Evolutionary conservation across 2,113 vertebrate species (phyloP), one percentile per base, ranked within the genome.

Genomic region (Larimichthys polyactis): DNA sequence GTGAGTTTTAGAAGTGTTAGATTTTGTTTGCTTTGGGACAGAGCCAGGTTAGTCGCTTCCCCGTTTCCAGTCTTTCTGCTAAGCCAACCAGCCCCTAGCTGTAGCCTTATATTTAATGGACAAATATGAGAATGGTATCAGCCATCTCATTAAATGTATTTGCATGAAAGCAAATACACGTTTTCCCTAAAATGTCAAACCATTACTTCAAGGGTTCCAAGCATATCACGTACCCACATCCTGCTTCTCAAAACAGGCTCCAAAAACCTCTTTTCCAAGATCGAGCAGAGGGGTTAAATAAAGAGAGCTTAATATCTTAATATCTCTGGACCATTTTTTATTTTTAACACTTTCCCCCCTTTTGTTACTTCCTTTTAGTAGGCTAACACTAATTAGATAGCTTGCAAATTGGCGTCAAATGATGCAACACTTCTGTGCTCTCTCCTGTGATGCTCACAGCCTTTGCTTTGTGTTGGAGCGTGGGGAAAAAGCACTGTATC

Each of bases 381-480:
- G 60, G 64, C 78, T 73, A 78, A 79, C 71, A 57, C 71, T 80
- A 64, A 86, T 85, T 74, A 87, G 58, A 76, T 76, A 32, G 66
- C 36, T 65, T 65, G 57, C 71, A 85, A 70, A 78, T 62, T 67
- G 54, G 40, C 68, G 48, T 72, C 73, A 79, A 71, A 85, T 55
- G 71, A 89, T 80, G 81, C 49, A 79, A 64, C 63, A 8, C 54
- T 70, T 24, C 40, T 22, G 60, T n/a, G 51, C 44, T 60, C 78
- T 63, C 58, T 69, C 20, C 67, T 11, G 60, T 51, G 55, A 48
- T 40, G 29, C 65, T 71, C 58, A 15, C 75, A 69, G 78, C 49
- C 20, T 59, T 19, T 58, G 71, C 58, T 80, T 57, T 84, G 32
- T 60, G 49, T 70, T 51, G 0, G 8, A 68, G 36, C 36, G 16